Evolutionary conservation across 37 sponge, comb jelly and placozoan species (phyloP).

Genomic region (Hexactinellida sp.): DNA sequence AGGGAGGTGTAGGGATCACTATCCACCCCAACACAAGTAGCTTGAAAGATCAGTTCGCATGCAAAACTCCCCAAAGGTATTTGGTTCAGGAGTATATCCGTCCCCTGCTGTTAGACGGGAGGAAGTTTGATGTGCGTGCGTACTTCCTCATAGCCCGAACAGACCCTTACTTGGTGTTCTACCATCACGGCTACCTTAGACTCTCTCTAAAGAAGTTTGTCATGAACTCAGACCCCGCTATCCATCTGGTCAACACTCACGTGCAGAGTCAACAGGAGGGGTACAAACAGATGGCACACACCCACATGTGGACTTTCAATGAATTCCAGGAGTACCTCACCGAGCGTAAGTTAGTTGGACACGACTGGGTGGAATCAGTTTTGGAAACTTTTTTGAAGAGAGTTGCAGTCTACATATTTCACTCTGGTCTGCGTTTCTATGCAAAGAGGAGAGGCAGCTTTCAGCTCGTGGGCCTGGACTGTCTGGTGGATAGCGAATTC

Average conservation of each 20-base stretch:
- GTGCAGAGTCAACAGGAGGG: conserved; percentile 24
- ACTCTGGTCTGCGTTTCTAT: conserved; percentile 38
- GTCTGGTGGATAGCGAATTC: conserved; percentile 46
- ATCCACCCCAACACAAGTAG: conserved; percentile 22
- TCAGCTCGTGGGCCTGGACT: conserved; percentile 62
- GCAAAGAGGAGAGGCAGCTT: conserved; percentile 29
- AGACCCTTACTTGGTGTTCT: conserved; percentile 52
- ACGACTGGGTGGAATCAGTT: conserved; percentile 31
- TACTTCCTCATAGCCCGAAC: conserved; percentile 54
- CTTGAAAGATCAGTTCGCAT: conserved; percentile 23
- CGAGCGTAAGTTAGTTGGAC: conserved; percentile 23
- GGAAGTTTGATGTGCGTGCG: conserved; percentile 68
- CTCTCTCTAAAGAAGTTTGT: conserved; percentile 38
- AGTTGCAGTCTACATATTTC: conserved; percentile 33
- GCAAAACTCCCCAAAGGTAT: conserved; percentile 14
- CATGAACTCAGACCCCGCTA: not conserved
- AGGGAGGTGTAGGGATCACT: conserved; percentile 54
- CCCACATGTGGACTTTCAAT: conserved; percentile 61
- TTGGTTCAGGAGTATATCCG: conserved; percentile 53
- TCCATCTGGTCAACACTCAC: conserved; percentile 76
- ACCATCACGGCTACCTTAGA: conserved; percentile 65
- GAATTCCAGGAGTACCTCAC: conserved; percentile 54
- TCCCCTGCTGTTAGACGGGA: conserved; percentile 40
- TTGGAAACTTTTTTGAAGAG: conserved; percentile 62
- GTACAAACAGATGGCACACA: conserved; percentile 19